Evolutionary conservation across 2,888 invertebrate species (phyloP), one percentile per base, ranked within the genome.

Genomic region (Macrophya alboannulata): DNA sequence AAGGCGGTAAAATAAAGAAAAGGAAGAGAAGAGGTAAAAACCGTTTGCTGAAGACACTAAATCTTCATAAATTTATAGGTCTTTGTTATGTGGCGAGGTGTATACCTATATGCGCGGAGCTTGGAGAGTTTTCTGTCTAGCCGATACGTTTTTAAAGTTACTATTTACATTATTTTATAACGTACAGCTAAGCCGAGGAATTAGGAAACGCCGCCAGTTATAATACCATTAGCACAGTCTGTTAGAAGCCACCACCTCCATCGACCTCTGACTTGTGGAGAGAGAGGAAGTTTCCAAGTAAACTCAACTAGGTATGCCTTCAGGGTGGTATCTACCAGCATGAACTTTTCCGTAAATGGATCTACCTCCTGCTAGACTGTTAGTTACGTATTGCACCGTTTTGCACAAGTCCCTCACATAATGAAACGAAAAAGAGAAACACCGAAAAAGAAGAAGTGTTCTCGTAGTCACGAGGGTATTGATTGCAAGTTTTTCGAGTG

Each of bases 221-320:
- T 74, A 74, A 74, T 74, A 25, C 72, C 72, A 45, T 74, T 74
- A 74, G 43, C 45, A 74, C 72, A 45, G 72, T 74, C 72, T 74
- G 72, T 45, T 45, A 74, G 72, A 21, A 45, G 6, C 72, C 72
- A 45, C 72, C n/a, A 45, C 72, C 37, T 68, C 37, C 68, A 68
- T 68, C 68, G 68, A 68, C 37, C 68, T 37, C 68, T 37, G 68
- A 68, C 68, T 68, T 37, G 37, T 15, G 17, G 37, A 62, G 62
- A 62, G 15, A 37, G 68, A 37, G 68, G 68, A 68, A 68, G 68
- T 68, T 68, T 68, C 68, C 62, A 62, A 25, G 25, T 62, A 62
- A 68, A 17, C 68, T 37, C 37, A 17, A 37, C 68, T 5, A 31
- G 31, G 31, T 31, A 68, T 37, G 68, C 68, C 68, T 37, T 37